phyloP scores from a whole-genome alignment of 2,888 invertebrate genomes.

The Fabriciana adippe region DNA sequence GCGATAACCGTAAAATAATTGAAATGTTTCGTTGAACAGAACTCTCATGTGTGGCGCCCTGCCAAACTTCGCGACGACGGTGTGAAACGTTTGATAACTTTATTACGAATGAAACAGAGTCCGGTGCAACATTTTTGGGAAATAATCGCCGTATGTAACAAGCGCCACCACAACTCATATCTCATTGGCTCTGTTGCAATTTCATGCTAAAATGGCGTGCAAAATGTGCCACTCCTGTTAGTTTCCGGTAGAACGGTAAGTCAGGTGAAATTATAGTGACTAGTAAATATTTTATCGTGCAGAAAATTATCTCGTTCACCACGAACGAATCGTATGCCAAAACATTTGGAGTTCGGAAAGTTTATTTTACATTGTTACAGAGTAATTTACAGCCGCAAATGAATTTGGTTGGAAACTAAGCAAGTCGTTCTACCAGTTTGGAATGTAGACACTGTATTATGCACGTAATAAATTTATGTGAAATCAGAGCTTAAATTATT shows the following conservation, averaged over 20 bases:
- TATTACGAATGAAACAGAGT: conserved; percentile 42
- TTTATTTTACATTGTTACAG: conserved; percentile 33
- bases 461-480: conserved; percentile 11
- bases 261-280: conserved; percentile 63
- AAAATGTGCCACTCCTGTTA: conserved; percentile 57
- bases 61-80: conserved; percentile 51
- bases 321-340: conserved; percentile 43
- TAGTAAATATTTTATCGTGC: conserved; percentile 48
- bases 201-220: conserved; percentile 58
- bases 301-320: conserved; percentile 63
- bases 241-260: conserved; percentile 56
- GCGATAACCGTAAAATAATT: conserved; percentile 53
- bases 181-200: conserved; percentile 42
- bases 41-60: conserved; percentile 56
- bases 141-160: conserved; percentile 32
- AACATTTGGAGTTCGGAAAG: conserved; percentile 46
- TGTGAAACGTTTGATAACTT: conserved; percentile 42
- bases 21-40: conserved; percentile 55
- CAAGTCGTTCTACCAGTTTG: conserved; percentile 24
- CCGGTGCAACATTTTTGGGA: conserved; percentile 49
- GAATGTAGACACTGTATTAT: conserved; percentile 13
- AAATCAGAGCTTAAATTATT: neutral
- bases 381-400: conserved; percentile 32
- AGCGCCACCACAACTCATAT: conserved; percentile 48
- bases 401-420: conserved; percentile 33